A percentile compares a stretch with the other conserved stretches of the same genome.
These are phyloP conservation scores for Gadus macrocephalus DNA, from an alignment of 2,113 vertebrate species.

Conservation along the genomic window DNA sequence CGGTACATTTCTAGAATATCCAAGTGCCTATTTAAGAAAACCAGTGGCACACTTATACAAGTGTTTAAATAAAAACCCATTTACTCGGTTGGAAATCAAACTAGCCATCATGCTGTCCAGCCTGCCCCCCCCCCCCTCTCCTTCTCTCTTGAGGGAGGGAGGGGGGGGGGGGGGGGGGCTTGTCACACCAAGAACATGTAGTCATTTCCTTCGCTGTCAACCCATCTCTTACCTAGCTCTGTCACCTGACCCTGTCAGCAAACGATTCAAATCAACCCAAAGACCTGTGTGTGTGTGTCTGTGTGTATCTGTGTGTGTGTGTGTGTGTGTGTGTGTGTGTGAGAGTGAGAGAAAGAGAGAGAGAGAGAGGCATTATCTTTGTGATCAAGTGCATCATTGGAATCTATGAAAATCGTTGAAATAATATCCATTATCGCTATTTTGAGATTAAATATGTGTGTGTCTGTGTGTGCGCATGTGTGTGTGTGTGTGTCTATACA, in stretches of 20 bases:
- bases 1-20: too few species aligned
- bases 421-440: background rate
- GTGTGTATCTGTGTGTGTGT: constrained; percentile 21
- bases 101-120: constrained; percentile 59
- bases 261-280: constrained; percentile 48
- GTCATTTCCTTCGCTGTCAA: constrained; percentile 77
- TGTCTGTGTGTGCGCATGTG: background rate
- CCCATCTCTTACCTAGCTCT: constrained; percentile 41
- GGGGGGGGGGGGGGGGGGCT: constrained; percentile 56
- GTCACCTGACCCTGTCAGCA: constrained; percentile 47
- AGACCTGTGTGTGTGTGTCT: constrained; percentile 1
- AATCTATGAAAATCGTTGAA: too few species aligned
- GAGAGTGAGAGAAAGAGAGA: too few species aligned
- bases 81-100: constrained; percentile 69
- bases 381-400: background rate
- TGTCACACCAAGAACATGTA: constrained; percentile 69
- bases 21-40: constrained; percentile 34
- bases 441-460: background rate
- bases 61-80: constrained; percentile 65
- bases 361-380: too few species aligned
- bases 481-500: background rate
- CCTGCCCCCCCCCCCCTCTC: too few species aligned
- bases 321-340: constrained; percentile 2
- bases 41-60: constrained; percentile 60
- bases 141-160: too few species aligned